These are phyloP conservation scores for Toxotes chatareus DNA, from an alignment of 2,113 vertebrate genomes.

Conservation along the genomic window DNA sequence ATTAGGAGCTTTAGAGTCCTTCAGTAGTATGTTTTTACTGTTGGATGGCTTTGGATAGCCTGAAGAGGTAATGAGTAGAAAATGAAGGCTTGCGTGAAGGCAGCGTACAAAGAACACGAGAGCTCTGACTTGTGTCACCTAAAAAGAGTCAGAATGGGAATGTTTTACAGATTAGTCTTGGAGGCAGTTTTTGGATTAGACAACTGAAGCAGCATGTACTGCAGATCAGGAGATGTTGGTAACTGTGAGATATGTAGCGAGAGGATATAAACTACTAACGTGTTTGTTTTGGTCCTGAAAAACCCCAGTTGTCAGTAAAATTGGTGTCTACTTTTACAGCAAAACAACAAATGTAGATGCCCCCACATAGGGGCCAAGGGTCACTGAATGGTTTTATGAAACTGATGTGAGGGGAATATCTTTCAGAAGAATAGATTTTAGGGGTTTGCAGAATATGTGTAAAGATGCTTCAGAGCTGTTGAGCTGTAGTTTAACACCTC, in stretches of 20 bases:
- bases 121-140: background rate
- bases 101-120: background rate
- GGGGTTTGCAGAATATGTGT: too few species aligned
- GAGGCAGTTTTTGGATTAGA: slow-evolving; percentile 3
- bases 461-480: too few species aligned
- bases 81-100: background rate
- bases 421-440: too few species aligned
- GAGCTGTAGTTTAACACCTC: too few species aligned
- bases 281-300: background rate
- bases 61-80: slow-evolving; percentile 31
- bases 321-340: background rate
- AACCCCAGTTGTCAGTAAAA: background rate
- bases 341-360: too few species aligned
- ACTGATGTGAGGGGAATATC: too few species aligned
- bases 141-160: background rate
- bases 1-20: slow-evolving; percentile 34
- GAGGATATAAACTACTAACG: background rate
- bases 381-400: too few species aligned
- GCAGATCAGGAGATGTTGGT: slow-evolving; percentile 4
- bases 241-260: background rate
- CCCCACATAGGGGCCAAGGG: too few species aligned
- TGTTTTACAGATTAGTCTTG: background rate
- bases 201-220: background rate
- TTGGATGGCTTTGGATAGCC: slow-evolving; percentile 9
- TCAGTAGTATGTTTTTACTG: slow-evolving; percentile 39